phyloP scores from a whole-genome alignment of 1,140 invertebrate species.

The Diachasma alloeum region DNA sequence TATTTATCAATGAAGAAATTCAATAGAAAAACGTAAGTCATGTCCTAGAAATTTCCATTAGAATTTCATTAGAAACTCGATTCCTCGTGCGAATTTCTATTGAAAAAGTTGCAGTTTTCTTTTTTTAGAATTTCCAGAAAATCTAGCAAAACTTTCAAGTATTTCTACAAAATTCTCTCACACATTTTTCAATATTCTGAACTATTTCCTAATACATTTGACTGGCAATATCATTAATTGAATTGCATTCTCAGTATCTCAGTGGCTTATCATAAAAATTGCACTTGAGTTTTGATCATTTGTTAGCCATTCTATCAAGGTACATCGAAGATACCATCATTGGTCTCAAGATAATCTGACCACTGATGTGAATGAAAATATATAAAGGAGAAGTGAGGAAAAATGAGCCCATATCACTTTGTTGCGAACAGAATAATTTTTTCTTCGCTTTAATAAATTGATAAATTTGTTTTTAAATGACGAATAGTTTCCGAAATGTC shows the following conservation, averaged over 20 bases:
- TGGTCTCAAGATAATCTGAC: background rate
- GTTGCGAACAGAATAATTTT: too few relatives aligned
- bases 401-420: background rate
- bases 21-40: too few relatives aligned
- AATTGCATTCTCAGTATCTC: background rate
- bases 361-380: background rate
- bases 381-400: background rate
- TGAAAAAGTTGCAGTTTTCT: too few relatives aligned
- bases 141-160: too few relatives aligned
- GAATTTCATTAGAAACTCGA: too few relatives aligned
- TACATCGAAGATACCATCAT: background rate
- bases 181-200: too few relatives aligned
- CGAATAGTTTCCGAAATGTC: background rate
- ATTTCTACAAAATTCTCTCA: too few relatives aligned
- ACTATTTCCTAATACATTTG: background rate
- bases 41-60: too few relatives aligned
- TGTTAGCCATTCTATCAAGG: background rate
- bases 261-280: background rate
- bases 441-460: too few relatives aligned
- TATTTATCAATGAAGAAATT: background rate
- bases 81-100: background rate
- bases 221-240: background rate
- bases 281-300: slow-evolving; percentile 19
- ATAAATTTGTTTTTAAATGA: too few relatives aligned
- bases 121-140: too few relatives aligned